Evolutionary conservation across 2,797 vertebrate genomes (phyloP), one percentile per base, ranked within the genome.

Genomic region (Delichon dasypus): DNA sequence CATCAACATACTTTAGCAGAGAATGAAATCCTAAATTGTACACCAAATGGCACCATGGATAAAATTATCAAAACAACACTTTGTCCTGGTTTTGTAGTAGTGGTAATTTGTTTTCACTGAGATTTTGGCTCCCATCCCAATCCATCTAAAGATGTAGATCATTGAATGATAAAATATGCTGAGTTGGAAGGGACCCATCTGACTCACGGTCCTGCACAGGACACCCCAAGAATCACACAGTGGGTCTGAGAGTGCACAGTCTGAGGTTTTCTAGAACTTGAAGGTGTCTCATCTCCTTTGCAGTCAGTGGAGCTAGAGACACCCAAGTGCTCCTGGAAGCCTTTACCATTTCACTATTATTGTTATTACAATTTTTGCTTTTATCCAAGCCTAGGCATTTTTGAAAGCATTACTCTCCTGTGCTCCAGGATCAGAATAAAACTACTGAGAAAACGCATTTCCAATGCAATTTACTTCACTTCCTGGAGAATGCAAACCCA

Each of bases 401-500:
- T 65, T 81, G 44, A 44, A 78, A 87, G 44, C 38, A 4, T 85
- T 55, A 21, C 72, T 78, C 9, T 84, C 30, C 65, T 5, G 2
- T 81, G 67, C 73, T 92, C 66, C 61, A 78, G 76, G 50, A 57
- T 86, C 57, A 77, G 45, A 89, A 53, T 42, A 78, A 62, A 95
- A 71, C 68, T 71, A 32, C 13, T 6, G 11, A 81, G 76, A 87
- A 64, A 85, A 54, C 10, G 54, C 57, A 34, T 95, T 91, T 88
- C 48, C 68, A 90, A 84, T 64, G 53, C 73, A 61, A 13, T 85
- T 94, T 71, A 76, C 88, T 95, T 97, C 90, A 77, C 94, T 95
- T 95, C 71, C 84, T 93, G 95, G 94, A 95, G 95, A 96, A 97
- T 91, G 96, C 96, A 88, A 92, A 81, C 91, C 91, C 40, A 26